phyloP scores from a whole-genome alignment of 2,797 vertebrate genomes.

The Sebastes kiyomatsui region DNA sequence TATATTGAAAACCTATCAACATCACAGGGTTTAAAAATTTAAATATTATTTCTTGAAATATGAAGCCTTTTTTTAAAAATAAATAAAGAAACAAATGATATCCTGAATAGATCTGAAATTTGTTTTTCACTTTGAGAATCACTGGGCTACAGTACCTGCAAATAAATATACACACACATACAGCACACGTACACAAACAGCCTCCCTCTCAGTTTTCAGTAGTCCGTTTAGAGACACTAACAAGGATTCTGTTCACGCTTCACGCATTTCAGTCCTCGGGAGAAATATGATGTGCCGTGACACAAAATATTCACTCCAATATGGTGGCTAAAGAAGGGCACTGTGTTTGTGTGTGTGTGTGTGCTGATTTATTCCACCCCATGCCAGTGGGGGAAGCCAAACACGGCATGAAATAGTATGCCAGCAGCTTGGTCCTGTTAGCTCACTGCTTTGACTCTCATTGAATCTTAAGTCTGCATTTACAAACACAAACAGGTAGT shows the following conservation, averaged over 20 bases:
- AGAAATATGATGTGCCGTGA: slow-evolving; percentile 52
- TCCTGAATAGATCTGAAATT: not conserved
- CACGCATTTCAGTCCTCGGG: slow-evolving; percentile 36
- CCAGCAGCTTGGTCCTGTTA: slow-evolving; percentile 22
- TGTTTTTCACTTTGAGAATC: not conserved
- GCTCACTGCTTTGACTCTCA: slow-evolving; percentile 18
- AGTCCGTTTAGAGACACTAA: slow-evolving; percentile 48
- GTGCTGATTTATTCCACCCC: slow-evolving; percentile 41
- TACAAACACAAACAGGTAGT: slow-evolving; percentile 36
- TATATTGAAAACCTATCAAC: too few species aligned
- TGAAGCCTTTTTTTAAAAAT: too few species aligned
- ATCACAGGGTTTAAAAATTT: too few species aligned
- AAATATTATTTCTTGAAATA: too few species aligned
- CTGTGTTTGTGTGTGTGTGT: slow-evolving; percentile 1
- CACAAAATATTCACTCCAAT: slow-evolving; percentile 62
- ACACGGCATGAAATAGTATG: slow-evolving; percentile 49
- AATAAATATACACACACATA: not conserved
- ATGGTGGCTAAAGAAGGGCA: slow-evolving; percentile 32
- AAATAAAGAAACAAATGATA: not conserved
- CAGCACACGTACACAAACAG: not conserved
- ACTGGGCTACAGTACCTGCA: not conserved
- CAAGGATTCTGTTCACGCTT: slow-evolving; percentile 60
- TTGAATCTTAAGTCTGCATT: slow-evolving; percentile 46
- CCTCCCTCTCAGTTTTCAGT: slow-evolving; percentile 28
- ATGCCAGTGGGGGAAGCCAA: slow-evolving; percentile 32